phyloP scores from a whole-genome alignment of 2,113 vertebrate genomes.

The Calypte anna region DNA sequence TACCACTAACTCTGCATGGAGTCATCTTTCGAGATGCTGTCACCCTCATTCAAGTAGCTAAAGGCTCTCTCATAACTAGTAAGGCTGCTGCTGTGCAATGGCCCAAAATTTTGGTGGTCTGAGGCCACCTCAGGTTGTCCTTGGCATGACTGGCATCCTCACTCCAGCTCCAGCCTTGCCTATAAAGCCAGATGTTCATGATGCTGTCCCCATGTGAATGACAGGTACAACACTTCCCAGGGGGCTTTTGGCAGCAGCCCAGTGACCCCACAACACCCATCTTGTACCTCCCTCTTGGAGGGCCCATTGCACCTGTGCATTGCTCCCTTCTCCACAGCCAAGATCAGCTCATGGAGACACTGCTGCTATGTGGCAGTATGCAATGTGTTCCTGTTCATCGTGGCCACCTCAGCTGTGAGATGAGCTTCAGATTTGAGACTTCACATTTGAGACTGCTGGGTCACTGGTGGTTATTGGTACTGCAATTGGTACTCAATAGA shows the following conservation, averaged over 20 bases:
- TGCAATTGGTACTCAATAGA: background rate
- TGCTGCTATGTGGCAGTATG: fast-evolving
- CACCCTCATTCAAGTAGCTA: background rate
- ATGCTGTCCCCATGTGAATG: background rate
- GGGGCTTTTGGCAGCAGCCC: background rate
- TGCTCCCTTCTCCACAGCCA: background rate
- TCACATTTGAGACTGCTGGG: fast-evolving
- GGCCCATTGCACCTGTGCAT: fast-evolving
- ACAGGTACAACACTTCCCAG: background rate
- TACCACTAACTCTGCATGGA: background rate
- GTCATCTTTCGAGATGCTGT: background rate
- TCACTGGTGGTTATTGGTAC: background rate
- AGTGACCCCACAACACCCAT: background rate
- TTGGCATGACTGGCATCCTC: fast-evolving
- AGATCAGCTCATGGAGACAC: background rate
- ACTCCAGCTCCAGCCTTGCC: background rate
- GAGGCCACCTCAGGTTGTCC: background rate
- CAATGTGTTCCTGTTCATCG: fast-evolving
- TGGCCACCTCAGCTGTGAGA: background rate
- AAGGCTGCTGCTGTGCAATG: background rate
- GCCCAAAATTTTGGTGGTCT: background rate
- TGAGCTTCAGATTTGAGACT: background rate
- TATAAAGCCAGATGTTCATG: background rate
- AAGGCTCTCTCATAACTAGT: background rate
- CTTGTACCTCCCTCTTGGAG: background rate